Conservation (phyloP, 2,888 invertebrate genomes). For the Myathropa florea region DNA sequence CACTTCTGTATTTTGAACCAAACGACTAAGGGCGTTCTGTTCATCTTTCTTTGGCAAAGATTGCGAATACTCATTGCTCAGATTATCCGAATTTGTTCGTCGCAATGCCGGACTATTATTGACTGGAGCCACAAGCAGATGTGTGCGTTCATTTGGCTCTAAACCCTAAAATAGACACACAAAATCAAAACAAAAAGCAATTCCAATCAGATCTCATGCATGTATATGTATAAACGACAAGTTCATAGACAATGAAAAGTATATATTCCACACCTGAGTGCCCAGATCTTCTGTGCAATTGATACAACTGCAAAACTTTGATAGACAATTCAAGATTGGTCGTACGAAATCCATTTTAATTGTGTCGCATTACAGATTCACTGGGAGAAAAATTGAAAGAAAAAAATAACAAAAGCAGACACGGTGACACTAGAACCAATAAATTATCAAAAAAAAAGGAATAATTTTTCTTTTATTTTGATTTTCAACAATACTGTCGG, state of each 20-base stretch:
- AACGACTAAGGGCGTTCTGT: constrained; percentile 93
- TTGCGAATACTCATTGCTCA: constrained; percentile 84
- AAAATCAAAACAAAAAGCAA: background rate
- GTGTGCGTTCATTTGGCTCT: constrained; percentile 88
- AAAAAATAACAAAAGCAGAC: constrained; percentile 44
- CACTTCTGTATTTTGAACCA: constrained; percentile 95
- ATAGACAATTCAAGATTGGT: constrained; percentile 76
- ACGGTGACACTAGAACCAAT: constrained; percentile 56
- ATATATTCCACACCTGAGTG: constrained; percentile 74
- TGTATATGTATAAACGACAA: background rate
- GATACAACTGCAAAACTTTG: constrained; percentile 78
- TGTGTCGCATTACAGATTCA: constrained; percentile 55
- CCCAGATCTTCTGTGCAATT: constrained; percentile 78
- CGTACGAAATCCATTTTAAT: constrained; percentile 78
- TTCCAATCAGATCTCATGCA: background rate
- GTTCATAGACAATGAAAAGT: background rate
- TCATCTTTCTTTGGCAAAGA: constrained; percentile 91
- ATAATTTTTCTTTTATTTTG: constrained; percentile 53
- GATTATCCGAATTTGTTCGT: constrained; percentile 87
- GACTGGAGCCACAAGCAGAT: constrained; percentile 88
- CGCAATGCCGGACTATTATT: constrained; percentile 88
- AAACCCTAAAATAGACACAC: constrained; percentile 73
- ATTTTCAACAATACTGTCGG: constrained; percentile 37
- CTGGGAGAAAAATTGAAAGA: constrained; percentile 17
- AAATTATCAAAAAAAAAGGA: constrained; percentile 55